Percentiles rank a stretch among this genome's conserved stretches.
Conservation (phyloP, 2,888 invertebrate genomes). For the Idaea biselata region DNA sequence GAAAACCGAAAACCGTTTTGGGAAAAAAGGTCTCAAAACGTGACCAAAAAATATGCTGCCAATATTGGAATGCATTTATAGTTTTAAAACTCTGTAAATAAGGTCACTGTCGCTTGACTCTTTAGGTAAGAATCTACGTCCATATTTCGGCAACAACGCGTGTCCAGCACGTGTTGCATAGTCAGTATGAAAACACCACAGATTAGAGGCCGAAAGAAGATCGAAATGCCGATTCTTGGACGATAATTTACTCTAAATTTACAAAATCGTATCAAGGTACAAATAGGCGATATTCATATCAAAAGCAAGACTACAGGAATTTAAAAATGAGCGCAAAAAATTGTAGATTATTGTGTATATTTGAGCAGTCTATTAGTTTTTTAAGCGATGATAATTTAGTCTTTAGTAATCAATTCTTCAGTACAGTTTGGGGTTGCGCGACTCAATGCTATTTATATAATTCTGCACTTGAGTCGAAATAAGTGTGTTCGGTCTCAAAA, state of each 20-base stretch:
- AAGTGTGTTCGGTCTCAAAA: not conserved
- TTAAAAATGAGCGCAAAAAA: not conserved
- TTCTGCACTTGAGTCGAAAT: not conserved
- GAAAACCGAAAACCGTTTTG: not conserved
- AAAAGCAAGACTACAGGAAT: not conserved
- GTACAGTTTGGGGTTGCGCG: not conserved
- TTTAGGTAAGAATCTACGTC: not conserved
- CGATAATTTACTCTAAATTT: slow-evolving; percentile 4
- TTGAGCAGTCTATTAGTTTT: not conserved
- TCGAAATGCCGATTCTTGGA: slow-evolving; percentile 4
- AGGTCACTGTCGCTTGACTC: not conserved
- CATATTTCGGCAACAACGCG: not conserved
- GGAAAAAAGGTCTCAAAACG: not conserved
- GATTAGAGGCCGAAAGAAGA: slow-evolving; percentile 14
- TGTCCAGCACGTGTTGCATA: slow-evolving; percentile 11
- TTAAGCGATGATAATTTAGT: not conserved
- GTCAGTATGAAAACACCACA: not conserved
- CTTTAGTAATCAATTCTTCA: not conserved
- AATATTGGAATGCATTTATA: not conserved
- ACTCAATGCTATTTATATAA: not conserved
- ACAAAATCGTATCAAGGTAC: not conserved
- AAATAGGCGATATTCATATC: not conserved
- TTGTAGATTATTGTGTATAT: not conserved
- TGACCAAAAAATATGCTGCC: not conserved
- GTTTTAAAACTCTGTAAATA: not conserved